Conservation (phyloP, 2,888 invertebrate species). For the Sinodicranocentrus sp. region DNA sequence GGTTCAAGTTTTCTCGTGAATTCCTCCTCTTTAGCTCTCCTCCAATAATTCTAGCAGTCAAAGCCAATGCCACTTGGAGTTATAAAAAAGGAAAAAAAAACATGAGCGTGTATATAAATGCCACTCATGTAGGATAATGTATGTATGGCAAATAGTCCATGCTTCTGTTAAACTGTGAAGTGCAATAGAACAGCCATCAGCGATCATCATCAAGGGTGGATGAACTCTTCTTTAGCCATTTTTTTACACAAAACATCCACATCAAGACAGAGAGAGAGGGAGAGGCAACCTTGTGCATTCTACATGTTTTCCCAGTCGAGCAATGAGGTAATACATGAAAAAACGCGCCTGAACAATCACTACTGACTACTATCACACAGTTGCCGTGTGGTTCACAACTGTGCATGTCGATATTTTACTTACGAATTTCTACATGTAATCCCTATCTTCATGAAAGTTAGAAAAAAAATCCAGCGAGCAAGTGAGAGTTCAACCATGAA, state of each 20-base stretch:
- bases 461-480: too few species aligned
- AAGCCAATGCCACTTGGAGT: conserved; percentile 34
- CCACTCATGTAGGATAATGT: not conserved
- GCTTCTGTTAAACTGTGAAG: conserved; percentile 15
- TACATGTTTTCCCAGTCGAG: conserved; percentile 12
- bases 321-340: conserved; percentile 12
- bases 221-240: conserved; percentile 43
- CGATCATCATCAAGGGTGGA: conserved; percentile 47
- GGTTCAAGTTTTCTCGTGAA: conserved; percentile 19
- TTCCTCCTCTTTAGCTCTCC: conserved; percentile 9
- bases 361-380: too few species aligned
- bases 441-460: too few species aligned
- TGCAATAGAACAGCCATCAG: conserved; percentile 31
- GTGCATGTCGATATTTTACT: too few species aligned
- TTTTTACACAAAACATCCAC: conserved; percentile 34
- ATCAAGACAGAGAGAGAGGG: not conserved
- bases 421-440: too few species aligned
- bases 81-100: not conserved
- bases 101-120: not conserved
- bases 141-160: not conserved
- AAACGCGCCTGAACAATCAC: not conserved
- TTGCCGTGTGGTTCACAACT: too few species aligned
- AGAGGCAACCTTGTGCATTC: conserved; percentile 10
- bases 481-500: too few species aligned
- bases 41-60: conserved; percentile 24